Percentiles rank a stretch among this genome's conserved stretches.
These are phyloP conservation scores for Acrocephalus kingi DNA, from an alignment of 2,113 vertebrate genomes.

Conservation along the genomic window DNA sequence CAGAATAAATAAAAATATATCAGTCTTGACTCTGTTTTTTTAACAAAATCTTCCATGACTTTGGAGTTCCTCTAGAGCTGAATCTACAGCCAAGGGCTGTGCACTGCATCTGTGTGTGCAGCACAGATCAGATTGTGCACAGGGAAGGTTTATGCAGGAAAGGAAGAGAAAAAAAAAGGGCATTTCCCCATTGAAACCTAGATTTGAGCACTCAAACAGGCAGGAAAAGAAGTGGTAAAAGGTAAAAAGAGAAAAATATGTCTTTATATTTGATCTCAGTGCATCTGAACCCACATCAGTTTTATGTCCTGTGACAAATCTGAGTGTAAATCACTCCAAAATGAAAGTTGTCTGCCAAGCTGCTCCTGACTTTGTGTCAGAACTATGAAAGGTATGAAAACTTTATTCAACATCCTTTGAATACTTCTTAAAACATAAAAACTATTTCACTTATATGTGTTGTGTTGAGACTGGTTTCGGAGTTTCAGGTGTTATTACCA, in stretches of 20 bases:
- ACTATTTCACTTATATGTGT: neutral
- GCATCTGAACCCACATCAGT: neutral
- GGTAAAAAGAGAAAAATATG: neutral
- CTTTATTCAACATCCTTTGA: neutral
- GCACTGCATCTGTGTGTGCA: neutral
- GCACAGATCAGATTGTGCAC: fast-evolving
- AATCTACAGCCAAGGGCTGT: neutral
- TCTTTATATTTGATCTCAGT: neutral
- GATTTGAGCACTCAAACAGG: neutral
- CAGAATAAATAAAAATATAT: neutral
- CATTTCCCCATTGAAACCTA: neutral
- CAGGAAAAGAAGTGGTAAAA: neutral
- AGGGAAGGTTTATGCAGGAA: neutral
- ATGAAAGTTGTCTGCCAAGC: neutral
- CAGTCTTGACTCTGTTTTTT: neutral
- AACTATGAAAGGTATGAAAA: neutral
- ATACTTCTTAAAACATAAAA: neutral
- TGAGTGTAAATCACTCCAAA: neutral
- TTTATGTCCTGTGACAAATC: neutral
- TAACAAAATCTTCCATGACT: neutral
- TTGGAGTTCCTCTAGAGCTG: neutral
- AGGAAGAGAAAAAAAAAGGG: neutral
- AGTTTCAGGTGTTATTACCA: neutral
- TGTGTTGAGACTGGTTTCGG: neutral
- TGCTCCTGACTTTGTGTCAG: neutral